Base-by-base conservation (phyloP, 2,888 invertebrate species). In the Gymnoscelis rufifasciata region DNA sequence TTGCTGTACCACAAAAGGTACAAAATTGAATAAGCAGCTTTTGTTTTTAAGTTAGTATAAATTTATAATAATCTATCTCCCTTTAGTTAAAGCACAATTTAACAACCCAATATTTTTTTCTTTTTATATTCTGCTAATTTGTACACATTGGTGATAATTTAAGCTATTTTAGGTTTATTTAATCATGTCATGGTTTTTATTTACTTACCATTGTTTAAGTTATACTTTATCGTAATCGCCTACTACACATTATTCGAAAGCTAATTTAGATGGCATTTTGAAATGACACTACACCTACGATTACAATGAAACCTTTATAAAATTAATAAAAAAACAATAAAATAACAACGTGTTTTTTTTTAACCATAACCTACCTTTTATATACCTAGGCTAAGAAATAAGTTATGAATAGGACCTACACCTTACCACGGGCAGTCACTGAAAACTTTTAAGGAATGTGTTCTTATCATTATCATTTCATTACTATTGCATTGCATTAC, bases 291-390 rank as follows among this genome's bases (percentile, higher is more conserved):
- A 80, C 80, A 83, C 80, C 79, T 86, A 83, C 75, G 71, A 78
- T 81, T 78, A 83, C 80, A 79, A 81, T 83, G 76, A 84, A 87
- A 82, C 78, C 72, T 83, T 84, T 84, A 83, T 83, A 79, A 83
- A 83, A 83, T 78, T 76, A 81, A 82, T 45, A 52, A 78, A 81
- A 72, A 63, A 72, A 59, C 64, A 77, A 79, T 74, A 74, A 71
- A 68, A 46, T 46, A 35, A 40, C 8, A 33, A 39, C 8, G 58
- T 59, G 75, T 83, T 74, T 76, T 68, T 75, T 75, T 77, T 64
- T 15, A 15, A 4, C 8, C 12, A 19, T 19, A 19, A n/a, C n/a
- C 19, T 19, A 19, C 19, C 2, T 2, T 19, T 19, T 5, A 19
- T 19, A 19, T 3, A 5, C 5, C 19, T 3, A 19, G 19, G 19